Conservation (phyloP, 2,888 invertebrate genomes). For the Leucoptera coffeella region DNA sequence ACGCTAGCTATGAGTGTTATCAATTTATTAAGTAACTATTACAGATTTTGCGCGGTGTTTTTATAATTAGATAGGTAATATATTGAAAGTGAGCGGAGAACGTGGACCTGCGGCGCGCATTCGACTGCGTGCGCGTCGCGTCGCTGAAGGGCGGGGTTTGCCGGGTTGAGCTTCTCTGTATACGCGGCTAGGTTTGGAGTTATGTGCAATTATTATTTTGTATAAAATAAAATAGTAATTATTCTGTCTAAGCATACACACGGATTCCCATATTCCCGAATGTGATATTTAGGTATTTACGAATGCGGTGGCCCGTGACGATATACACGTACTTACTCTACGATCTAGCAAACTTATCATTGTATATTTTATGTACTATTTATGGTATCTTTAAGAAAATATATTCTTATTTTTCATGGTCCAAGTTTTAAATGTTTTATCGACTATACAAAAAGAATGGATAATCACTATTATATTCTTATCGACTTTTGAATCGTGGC, state of each 20-base stretch:
- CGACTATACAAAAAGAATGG: constrained; percentile 52
- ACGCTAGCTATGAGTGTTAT: constrained; percentile 53
- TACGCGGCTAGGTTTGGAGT: constrained; percentile 37
- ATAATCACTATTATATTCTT: constrained; percentile 52
- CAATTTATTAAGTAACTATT: constrained; percentile 49
- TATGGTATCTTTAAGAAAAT: constrained; percentile 50
- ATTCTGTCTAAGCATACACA: constrained; percentile 50
- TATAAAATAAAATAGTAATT: constrained; percentile 48
- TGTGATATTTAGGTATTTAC: constrained; percentile 54
- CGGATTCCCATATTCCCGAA: constrained; percentile 54
- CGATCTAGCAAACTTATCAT: constrained; percentile 49
- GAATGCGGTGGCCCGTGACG: constrained; percentile 22
- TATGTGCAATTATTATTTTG: constrained; percentile 56
- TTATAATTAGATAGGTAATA: constrained; percentile 56
- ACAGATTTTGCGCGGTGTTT: constrained; percentile 52
- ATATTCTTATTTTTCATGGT: constrained; percentile 55
- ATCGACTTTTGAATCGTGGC: constrained; percentile 42
- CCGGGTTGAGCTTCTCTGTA: constrained; percentile 16
- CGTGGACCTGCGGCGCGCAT: background rate
- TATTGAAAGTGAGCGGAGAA: constrained; percentile 19
- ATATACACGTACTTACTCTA: constrained; percentile 38
- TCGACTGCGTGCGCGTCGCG: too few species aligned
- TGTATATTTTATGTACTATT: constrained; percentile 52
- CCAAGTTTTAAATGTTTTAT: constrained; percentile 55
- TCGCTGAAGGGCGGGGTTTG: too few species aligned